These are phyloP conservation scores for Carterocephalus palaemon DNA, from an alignment of 2,888 invertebrate genomes.

Conservation along the genomic window DNA sequence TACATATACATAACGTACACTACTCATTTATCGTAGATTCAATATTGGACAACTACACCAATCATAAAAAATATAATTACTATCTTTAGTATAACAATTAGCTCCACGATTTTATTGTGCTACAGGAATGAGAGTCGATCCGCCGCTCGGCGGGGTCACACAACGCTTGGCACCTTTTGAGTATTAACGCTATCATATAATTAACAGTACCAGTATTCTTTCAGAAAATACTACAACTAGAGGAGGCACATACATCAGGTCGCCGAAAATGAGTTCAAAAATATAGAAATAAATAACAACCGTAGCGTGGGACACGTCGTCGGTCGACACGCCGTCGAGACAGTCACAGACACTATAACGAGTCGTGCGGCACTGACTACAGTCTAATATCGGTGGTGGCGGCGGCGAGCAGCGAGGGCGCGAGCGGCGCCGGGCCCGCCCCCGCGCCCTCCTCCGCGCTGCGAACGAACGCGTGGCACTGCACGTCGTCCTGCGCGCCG, in stretches of 20 bases:
- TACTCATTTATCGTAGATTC: slow-evolving; percentile 48
- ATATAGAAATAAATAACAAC: slow-evolving; percentile 63
- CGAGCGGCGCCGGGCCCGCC: slow-evolving; percentile 30
- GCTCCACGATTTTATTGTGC: slow-evolving; percentile 58
- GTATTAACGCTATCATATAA: slow-evolving; percentile 64
- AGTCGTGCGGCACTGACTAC: slow-evolving; percentile 37
- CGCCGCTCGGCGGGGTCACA: slow-evolving; percentile 46
- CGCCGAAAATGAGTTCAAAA: slow-evolving; percentile 63
- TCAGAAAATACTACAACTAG: slow-evolving; percentile 52
- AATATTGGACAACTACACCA: slow-evolving; percentile 46
- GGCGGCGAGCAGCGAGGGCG: slow-evolving; percentile 47
- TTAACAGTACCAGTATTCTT: slow-evolving; percentile 49
- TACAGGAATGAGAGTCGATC: slow-evolving; percentile 67
- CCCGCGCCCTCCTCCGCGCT: slow-evolving; percentile 34
- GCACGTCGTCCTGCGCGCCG: slow-evolving; percentile 55
- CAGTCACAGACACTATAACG: slow-evolving; percentile 7
- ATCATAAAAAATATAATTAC: slow-evolving; percentile 39
- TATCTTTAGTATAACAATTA: slow-evolving; percentile 44
- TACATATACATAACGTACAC: slow-evolving; percentile 48
- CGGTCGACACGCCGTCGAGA: slow-evolving; percentile 4
- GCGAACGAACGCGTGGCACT: slow-evolving; percentile 45
- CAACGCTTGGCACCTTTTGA: slow-evolving; percentile 66
- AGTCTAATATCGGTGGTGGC: slow-evolving; percentile 61
- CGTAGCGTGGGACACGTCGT: slow-evolving; percentile 31
- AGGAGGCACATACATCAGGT: slow-evolving; percentile 68